Base-by-base conservation (phyloP, 2,888 invertebrate genomes). In the Drosophila glabriapex region DNA sequence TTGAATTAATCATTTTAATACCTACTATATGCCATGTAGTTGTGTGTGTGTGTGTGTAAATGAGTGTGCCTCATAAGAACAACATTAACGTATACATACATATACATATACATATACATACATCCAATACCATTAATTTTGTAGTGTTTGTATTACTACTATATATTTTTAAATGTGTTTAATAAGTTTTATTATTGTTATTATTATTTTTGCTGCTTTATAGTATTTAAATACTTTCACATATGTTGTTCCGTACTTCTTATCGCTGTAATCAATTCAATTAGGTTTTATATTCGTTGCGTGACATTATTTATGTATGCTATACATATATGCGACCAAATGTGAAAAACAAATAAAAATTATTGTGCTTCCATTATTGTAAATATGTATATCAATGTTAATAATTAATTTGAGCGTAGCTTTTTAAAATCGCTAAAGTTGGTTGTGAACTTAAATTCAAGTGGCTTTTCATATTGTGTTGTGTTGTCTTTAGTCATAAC, bases 31-130 rank as follows among this genome's bases (percentile, higher is more conserved):
- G 50, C 53, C 61, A 76, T 55, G 33, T 60, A 43, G 53, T n/a
- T 58, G 31, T 67, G 52, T 65, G 31, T 31, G 31, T 29, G 29
- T 31, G 31, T 31, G n/a, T 60, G 37, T 61, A 52, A 63, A 64
- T 72, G 55, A 39, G 53, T 80, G 76, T 89, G 76, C 78, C 83
- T 80, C 80, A 76, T 83, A 79, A 77, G 88, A 73, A 77, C 79
- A 68, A 82, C 76, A 85, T 77, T 80, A 82, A 80, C 66, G 72
- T 78, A 79, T 67, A 65, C 68, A 70, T 74, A 74, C 73, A 68
- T 76, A 75, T 14, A 46, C 72, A 68, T 74, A 75, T 14, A 46
- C 43, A 46, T 46, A 66, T 76, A 76, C 73, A 68, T 76, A 75
- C 81, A 63, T 73, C 70, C 73, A 71, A 83, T 76, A 76, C 67